Conservation (phyloP, 2,113 vertebrate genomes). For the Heliornis fulica region DNA sequence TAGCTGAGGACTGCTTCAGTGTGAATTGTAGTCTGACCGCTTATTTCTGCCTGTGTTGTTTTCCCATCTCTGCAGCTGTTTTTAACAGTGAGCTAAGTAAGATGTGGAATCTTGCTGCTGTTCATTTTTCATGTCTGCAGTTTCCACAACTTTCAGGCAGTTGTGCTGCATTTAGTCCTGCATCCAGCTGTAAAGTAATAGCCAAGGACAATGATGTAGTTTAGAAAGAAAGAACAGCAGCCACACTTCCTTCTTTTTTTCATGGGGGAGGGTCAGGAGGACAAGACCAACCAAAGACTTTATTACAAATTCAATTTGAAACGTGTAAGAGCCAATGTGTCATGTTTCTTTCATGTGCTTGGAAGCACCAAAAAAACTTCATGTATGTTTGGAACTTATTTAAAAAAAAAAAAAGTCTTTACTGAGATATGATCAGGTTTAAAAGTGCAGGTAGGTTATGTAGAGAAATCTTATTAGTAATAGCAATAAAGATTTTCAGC, state of each 20-base stretch:
- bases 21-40: background rate
- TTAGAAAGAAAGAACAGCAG: background rate
- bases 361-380: background rate
- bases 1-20: background rate
- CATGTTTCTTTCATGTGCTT: background rate
- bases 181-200: background rate
- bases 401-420: background rate
- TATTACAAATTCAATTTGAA: background rate
- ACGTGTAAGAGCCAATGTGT: background rate
- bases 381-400: background rate
- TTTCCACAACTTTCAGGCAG: background rate
- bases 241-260: background rate
- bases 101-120: background rate
- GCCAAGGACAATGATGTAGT: background rate
- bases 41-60: background rate
- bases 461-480: background rate
- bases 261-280: rapidly evolving
- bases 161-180: background rate
- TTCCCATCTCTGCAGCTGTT: background rate
- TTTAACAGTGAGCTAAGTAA: background rate
- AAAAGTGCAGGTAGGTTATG: background rate
- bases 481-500: background rate
- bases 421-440: background rate
- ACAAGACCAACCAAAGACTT: background rate
- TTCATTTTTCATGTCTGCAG: background rate